Evolutionary conservation across 53 echinoderm and acorn worm species (phyloP).

Genomic region (Hippasteria phrygiana): DNA sequence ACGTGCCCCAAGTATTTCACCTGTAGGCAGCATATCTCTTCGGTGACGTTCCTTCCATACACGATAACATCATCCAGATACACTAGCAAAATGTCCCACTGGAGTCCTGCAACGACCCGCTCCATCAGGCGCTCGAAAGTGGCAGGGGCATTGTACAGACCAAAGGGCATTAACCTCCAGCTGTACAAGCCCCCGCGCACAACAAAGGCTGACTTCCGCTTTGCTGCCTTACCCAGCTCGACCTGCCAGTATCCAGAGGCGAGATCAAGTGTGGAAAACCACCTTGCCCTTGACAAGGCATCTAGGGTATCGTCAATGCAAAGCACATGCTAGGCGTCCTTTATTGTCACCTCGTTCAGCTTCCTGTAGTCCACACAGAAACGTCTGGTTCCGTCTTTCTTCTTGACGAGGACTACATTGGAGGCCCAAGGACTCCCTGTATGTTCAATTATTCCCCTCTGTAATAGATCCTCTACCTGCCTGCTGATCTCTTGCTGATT

Average conservation of each 20-base stretch:
- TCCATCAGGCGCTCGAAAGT: not conserved
- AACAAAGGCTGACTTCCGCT: not conserved
- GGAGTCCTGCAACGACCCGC: not conserved
- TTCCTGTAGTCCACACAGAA: too few species aligned
- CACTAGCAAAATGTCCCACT: not conserved
- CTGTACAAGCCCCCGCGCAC: not conserved
- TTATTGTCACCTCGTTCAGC: constrained; percentile 62
- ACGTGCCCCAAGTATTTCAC: constrained; percentile 7
- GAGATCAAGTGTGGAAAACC: constrained; percentile 40
- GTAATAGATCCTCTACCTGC: too few species aligned
- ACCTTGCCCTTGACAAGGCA: constrained; percentile 54
- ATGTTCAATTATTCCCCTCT: constrained; percentile 51
- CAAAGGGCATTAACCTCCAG: not conserved
- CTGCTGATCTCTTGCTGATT: constrained; percentile 24
- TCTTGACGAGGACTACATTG: constrained; percentile 55
- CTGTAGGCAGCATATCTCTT: not conserved
- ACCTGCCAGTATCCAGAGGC: constrained; percentile 2
- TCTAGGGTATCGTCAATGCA: constrained; percentile 66
- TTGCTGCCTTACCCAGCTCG: not conserved
- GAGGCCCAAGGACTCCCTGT: constrained; percentile 59
- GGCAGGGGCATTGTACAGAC: not conserved
- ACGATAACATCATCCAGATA: too few species aligned
- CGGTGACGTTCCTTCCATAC: constrained; percentile 33
- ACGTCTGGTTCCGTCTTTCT: constrained; percentile 63
- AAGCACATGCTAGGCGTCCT: constrained; percentile 62